A percentile compares a stretch with the other conserved stretches of the same genome.
Conservation (phyloP, 2,888 invertebrate species). For the Sarcophaga variegata region DNA sequence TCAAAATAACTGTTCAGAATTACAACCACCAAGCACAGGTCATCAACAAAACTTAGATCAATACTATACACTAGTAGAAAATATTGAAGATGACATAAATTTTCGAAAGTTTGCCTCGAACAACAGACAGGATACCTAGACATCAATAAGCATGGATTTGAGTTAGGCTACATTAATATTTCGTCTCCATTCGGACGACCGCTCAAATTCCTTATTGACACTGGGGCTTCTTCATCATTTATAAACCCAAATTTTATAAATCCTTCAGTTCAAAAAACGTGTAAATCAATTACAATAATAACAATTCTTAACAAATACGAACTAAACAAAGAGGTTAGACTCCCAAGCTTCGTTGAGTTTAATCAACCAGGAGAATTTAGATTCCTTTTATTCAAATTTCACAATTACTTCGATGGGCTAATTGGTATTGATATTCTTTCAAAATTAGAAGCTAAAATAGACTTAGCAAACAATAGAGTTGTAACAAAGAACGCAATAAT, state of each 20-base stretch:
- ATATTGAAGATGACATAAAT: slow-evolving; percentile 6
- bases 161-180: too few relatives aligned
- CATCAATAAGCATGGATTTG: too few relatives aligned
- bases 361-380: slow-evolving; percentile 19
- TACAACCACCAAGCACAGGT: slow-evolving; percentile 1
- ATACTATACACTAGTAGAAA: not conserved
- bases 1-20: not conserved
- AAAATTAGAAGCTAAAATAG: not conserved
- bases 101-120: slow-evolving; percentile 6
- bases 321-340: not conserved
- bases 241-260: slow-evolving; percentile 2
- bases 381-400: slow-evolving; percentile 12
- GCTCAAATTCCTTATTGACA: slow-evolving; percentile 1
- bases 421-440: slow-evolving; percentile 23
- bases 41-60: slow-evolving; percentile 8
- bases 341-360: slow-evolving; percentile 5
- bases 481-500: too few relatives aligned
- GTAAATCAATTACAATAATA: slow-evolving; percentile 17
- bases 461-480: too few relatives aligned
- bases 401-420: slow-evolving; percentile 15
- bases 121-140: too few relatives aligned
- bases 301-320: not conserved
- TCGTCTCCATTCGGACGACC: not conserved
- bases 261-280: not conserved
- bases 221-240: not conserved